These are phyloP conservation scores for Pseudochromis fuscus DNA, from an alignment of 2,797 vertebrate genomes.

Conservation along the genomic window DNA sequence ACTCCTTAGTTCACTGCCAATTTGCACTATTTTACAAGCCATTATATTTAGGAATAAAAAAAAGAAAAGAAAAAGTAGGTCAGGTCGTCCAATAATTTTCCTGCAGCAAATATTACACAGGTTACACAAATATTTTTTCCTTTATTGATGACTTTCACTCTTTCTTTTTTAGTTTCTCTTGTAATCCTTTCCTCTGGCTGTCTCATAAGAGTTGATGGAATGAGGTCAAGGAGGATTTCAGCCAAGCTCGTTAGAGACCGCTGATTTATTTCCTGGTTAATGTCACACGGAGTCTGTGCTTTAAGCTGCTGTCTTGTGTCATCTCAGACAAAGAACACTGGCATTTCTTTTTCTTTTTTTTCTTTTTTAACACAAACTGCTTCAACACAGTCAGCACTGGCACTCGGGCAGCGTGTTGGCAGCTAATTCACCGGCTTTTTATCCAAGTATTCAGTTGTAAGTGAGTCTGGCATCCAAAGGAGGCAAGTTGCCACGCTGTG, in stretches of 20 bases:
- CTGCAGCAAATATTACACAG: too few species aligned
- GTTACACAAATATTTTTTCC: background rate
- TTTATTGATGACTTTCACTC: slow-evolving; percentile 35
- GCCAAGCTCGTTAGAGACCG: slow-evolving; percentile 50
- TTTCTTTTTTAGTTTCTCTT: slow-evolving; percentile 16
- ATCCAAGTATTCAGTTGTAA: slow-evolving; percentile 35
- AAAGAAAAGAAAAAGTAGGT: background rate
- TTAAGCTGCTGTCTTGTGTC: slow-evolving; percentile 33
- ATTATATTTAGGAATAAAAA: slow-evolving; percentile 36
- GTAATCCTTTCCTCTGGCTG: slow-evolving; percentile 21
- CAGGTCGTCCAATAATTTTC: background rate
- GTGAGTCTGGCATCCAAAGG: slow-evolving; percentile 36
- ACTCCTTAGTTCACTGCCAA: slow-evolving; percentile 39
- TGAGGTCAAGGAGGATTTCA: slow-evolving; percentile 65
- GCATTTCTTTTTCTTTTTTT: too few species aligned
- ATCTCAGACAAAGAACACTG: slow-evolving; percentile 32
- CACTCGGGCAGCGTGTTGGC: slow-evolving; percentile 34
- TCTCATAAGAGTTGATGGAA: slow-evolving; percentile 52
- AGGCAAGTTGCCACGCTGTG: slow-evolving; percentile 39
- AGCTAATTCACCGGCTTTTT: slow-evolving; percentile 33
- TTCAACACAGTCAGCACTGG: slow-evolving; percentile 41
- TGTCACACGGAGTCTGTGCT: slow-evolving; percentile 24
- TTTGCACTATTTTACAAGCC: slow-evolving; percentile 38
- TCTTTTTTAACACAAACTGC: too few species aligned
- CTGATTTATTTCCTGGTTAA: slow-evolving; percentile 61